Evolutionary conservation across 2,888 invertebrate species (phyloP).

Genomic region (Altica lythri): DNA sequence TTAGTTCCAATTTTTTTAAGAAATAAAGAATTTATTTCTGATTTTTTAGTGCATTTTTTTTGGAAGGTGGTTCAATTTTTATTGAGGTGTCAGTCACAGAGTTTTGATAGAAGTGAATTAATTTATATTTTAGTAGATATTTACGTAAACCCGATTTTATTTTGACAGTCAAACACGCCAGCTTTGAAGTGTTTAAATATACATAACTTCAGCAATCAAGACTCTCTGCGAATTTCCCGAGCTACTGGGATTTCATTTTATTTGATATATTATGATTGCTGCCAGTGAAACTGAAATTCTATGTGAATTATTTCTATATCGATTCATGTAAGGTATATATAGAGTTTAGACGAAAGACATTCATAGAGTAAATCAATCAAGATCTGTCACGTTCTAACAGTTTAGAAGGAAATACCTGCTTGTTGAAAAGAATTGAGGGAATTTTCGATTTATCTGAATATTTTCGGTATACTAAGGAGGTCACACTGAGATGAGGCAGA

Average conservation of each 20-base stretch:
- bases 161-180: conserved; percentile 10
- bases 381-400: conserved; percentile 14
- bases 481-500: too few species aligned
- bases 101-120: background rate
- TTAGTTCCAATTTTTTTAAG: too few species aligned
- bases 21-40: too few species aligned
- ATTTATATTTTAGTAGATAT: conserved; percentile 5
- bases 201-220: conserved; percentile 30
- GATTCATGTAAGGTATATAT: conserved; percentile 15
- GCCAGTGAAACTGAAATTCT: conserved; percentile 27
- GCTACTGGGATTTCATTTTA: conserved; percentile 17
- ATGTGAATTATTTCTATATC: conserved; percentile 23
- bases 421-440: conserved; percentile 6
- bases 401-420: conserved; percentile 6
- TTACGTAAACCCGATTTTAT: conserved; percentile 10
- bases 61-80: too few species aligned
- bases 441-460: conserved; percentile 1
- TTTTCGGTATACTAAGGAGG: background rate
- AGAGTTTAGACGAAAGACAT: conserved; percentile 16
- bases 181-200: conserved; percentile 32
- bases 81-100: background rate
- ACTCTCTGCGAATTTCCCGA: conserved; percentile 18
- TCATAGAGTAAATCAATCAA: conserved; percentile 19
- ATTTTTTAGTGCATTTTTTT: too few species aligned
- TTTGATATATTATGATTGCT: conserved; percentile 28